A percentile compares a stretch with the other conserved stretches of the same genome.
Evolutionary conservation across 2,888 invertebrate genomes (phyloP).

Genomic region (Chironomus tentans): DNA sequence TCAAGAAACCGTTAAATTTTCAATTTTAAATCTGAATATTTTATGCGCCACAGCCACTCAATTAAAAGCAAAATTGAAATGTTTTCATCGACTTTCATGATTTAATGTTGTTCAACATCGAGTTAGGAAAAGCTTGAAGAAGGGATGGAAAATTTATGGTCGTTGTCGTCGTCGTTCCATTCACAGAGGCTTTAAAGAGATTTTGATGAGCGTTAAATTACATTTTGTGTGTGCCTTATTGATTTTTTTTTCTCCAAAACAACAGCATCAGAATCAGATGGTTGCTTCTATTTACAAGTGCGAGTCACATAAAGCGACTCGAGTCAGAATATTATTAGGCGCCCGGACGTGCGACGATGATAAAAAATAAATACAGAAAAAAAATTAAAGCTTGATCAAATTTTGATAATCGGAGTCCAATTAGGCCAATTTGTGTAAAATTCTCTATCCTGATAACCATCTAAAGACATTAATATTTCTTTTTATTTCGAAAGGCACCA

Average conservation of each 20-base stretch:
- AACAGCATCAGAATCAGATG: too few species aligned
- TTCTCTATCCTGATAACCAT: constrained; percentile 18
- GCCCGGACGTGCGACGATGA: background rate
- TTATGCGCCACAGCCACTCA: background rate
- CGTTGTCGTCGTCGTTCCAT: background rate
- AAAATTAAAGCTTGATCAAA: background rate
- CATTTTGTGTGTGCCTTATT: background rate
- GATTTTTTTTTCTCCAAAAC: background rate
- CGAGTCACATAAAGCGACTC: background rate
- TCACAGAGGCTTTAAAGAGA: background rate
- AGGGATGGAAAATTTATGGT: background rate
- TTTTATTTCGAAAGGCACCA: background rate
- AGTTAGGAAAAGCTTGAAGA: background rate
- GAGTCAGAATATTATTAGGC: background rate
- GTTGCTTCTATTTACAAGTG: background rate
- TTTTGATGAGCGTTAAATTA: constrained; percentile 8
- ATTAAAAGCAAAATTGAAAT: too few species aligned
- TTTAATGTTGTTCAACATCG: background rate
- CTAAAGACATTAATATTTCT: constrained; percentile 4
- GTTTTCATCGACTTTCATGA: background rate
- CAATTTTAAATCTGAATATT: background rate
- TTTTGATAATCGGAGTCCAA: constrained; percentile 19
- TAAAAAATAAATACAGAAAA: background rate
- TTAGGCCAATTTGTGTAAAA: constrained; percentile 27
- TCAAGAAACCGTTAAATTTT: background rate